Evolutionary conservation across 1,140 invertebrate species (phyloP).

Genomic region (Microvelia longipes): DNA sequence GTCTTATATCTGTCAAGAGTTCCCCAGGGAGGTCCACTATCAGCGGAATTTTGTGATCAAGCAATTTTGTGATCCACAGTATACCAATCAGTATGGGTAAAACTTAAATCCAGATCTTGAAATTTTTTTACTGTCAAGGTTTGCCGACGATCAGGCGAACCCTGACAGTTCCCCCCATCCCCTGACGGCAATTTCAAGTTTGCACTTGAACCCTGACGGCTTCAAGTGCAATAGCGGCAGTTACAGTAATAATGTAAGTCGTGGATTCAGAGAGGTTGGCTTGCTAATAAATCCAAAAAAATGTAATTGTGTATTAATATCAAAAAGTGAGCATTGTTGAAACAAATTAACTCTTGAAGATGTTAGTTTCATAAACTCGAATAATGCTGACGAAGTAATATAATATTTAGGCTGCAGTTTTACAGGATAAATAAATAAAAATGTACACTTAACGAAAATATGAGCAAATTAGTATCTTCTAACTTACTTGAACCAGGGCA

Average conservation of each 20-base stretch:
- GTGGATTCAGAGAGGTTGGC: background rate
- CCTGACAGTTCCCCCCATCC: background rate
- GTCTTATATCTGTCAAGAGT: background rate
- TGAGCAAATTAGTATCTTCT: background rate
- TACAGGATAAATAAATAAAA: background rate
- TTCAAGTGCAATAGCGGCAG: too few relatives aligned
- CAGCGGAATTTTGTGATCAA: background rate
- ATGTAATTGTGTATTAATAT: background rate
- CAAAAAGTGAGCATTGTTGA: background rate
- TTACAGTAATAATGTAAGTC: background rate
- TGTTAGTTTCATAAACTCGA: too few relatives aligned
- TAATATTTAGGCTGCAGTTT: background rate
- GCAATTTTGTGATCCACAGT: background rate
- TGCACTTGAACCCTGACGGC: too few relatives aligned
- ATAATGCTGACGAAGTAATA: background rate
- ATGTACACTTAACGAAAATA: background rate
- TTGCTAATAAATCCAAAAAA: background rate
- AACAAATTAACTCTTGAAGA: too few relatives aligned
- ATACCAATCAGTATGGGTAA: background rate
- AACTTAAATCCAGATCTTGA: background rate
- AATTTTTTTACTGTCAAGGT: background rate
- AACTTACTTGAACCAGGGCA: background rate
- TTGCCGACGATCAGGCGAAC: background rate
- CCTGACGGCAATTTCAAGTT: too few relatives aligned
- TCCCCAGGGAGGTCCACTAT: background rate